phyloP scores from a whole-genome alignment of 1,140 invertebrate species.

The Metopolophium dirhodum region DNA sequence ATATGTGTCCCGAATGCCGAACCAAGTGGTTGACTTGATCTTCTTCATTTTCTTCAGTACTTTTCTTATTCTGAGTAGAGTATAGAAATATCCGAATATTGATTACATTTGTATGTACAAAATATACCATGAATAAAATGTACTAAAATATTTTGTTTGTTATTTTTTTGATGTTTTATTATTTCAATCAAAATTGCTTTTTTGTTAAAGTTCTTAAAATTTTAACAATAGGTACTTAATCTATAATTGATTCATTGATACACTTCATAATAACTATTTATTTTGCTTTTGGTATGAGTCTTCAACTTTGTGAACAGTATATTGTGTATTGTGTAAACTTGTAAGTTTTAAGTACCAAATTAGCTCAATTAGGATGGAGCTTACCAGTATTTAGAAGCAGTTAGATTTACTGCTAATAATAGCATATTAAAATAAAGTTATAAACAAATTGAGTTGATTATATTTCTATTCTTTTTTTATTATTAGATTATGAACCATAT shows the following conservation, averaged over 20 bases:
- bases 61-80: no score
- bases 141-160: slow-evolving; percentile 3
- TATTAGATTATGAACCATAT: no score
- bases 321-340: not conserved
- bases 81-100: not conserved
- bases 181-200: not conserved
- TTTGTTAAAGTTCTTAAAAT: not conserved
- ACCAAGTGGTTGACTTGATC: no score
- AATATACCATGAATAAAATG: not conserved
- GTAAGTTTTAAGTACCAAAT: not conserved
- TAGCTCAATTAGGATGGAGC: not conserved
- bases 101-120: slow-evolving; percentile 21
- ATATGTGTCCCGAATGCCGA: no score
- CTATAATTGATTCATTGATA: not conserved
- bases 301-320: not conserved
- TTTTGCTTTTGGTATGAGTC: not conserved
- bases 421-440: not conserved
- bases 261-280: not conserved
- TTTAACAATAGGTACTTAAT: not conserved
- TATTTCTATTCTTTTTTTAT: not conserved
- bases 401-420: not conserved
- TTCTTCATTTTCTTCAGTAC: no score
- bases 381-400: not conserved
- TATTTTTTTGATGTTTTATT: not conserved
- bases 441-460: not conserved